Conservation (phyloP, 2,113 vertebrate genomes). For the Oncorhynchus mykiss region DNA sequence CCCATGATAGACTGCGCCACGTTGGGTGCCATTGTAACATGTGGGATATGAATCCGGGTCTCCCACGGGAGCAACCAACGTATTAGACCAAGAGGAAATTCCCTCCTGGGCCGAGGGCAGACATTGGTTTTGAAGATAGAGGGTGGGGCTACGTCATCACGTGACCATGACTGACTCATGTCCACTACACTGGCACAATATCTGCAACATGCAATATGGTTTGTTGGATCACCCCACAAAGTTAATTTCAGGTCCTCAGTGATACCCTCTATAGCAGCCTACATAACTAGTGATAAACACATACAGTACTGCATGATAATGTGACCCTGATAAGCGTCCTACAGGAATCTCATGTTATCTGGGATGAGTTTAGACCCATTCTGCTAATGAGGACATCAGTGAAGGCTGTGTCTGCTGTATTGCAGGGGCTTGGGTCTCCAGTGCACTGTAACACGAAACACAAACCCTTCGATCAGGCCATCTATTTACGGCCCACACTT, state of each 20-base stretch:
- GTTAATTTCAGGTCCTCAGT: neutral
- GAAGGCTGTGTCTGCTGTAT: constrained; percentile 35
- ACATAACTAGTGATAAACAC: neutral
- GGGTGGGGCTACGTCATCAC: too few relatives aligned
- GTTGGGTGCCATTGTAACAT: constrained; percentile 38
- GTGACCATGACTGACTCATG: too few relatives aligned
- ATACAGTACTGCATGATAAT: constrained; percentile 16
- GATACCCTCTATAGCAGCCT: neutral
- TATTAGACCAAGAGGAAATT: too few relatives aligned
- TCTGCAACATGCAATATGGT: neutral
- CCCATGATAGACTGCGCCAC: too few relatives aligned
- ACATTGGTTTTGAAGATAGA: too few relatives aligned
- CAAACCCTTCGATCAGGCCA: constrained; percentile 63
- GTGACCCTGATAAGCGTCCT: constrained; percentile 44
- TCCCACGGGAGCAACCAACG: too few relatives aligned
- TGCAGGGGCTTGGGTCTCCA: constrained; percentile 44
- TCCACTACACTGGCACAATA: neutral
- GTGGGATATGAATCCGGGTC: neutral
- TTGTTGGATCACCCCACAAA: neutral
- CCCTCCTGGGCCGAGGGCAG: too few relatives aligned
- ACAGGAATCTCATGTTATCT: constrained; percentile 25
- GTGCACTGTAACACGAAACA: constrained; percentile 67
- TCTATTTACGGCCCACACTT: constrained; percentile 64
- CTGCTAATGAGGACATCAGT: constrained; percentile 55
- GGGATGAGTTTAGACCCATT: constrained; percentile 44